phyloP scores from a whole-genome alignment of 2,888 invertebrate species.

The Pristionchus exspectatus region DNA sequence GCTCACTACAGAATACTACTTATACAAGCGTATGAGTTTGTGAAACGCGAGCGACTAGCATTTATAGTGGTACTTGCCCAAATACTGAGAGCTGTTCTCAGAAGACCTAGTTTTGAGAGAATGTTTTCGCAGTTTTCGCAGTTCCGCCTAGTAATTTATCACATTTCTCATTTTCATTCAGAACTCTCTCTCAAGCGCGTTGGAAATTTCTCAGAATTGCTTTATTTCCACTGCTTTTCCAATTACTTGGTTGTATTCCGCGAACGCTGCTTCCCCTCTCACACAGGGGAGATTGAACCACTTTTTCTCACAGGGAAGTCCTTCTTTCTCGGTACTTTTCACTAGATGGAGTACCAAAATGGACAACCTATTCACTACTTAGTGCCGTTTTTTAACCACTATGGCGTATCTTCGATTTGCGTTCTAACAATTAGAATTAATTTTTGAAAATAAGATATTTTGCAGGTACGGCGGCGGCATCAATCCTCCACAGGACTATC shows the following conservation, averaged over 20 bases:
- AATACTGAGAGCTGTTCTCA: too few species aligned
- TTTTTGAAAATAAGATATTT: neutral
- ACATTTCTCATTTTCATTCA: neutral
- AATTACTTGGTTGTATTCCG: neutral
- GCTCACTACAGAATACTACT: too few species aligned
- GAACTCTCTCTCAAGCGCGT: neutral
- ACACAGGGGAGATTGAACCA: neutral
- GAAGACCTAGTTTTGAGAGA: too few species aligned
- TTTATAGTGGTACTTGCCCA: too few species aligned
- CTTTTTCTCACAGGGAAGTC: too few species aligned
- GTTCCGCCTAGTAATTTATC: too few species aligned
- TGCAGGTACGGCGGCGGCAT: constrained; percentile 27
- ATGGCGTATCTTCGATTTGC: neutral
- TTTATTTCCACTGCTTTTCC: neutral
- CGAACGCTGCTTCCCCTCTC: neutral
- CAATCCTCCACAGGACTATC: neutral
- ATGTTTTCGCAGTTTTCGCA: too few species aligned
- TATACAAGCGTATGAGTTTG: too few species aligned
- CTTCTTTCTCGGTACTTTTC: too few species aligned
- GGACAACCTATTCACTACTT: neutral
- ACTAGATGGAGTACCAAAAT: too few species aligned
- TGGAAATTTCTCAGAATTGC: neutral
- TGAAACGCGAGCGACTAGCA: too few species aligned
- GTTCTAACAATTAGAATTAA: neutral
- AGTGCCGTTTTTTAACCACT: neutral